phyloP scores from a whole-genome alignment of 2,888 invertebrate species.

The Andrena minutula region DNA sequence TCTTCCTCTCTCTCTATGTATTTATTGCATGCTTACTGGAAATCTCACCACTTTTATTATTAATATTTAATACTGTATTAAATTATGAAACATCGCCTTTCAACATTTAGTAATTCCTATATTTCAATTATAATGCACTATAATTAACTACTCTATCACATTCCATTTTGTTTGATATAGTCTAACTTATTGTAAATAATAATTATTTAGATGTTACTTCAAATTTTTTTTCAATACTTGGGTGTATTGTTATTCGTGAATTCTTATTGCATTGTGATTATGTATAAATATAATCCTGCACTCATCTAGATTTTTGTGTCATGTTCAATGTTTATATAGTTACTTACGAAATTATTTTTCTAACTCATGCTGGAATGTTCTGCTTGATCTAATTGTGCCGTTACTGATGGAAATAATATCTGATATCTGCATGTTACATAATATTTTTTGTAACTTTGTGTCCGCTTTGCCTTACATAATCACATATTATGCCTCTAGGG shows the following conservation, averaged over 20 bases:
- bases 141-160: neutral
- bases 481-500: neutral
- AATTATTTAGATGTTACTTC: neutral
- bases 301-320: neutral
- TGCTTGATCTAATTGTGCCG: neutral
- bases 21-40: slow-evolving; percentile 51
- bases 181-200: neutral
- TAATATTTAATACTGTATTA: neutral
- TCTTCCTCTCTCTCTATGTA: slow-evolving; percentile 68
- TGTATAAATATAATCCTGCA: neutral
- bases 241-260: neutral
- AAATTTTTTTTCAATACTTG: neutral
- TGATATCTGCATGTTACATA: slow-evolving; percentile 16
- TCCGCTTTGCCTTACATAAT: slow-evolving; percentile 3
- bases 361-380: neutral
- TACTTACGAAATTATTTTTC: neutral
- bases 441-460: slow-evolving; percentile 27
- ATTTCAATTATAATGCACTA: neutral
- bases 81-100: neutral
- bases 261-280: neutral
- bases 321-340: neutral
- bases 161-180: neutral
- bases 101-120: neutral
- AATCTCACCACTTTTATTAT: slow-evolving; percentile 1
- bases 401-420: neutral